Evolutionary conservation across 2,113 vertebrate species (phyloP), one percentile per base, ranked within the genome.

Genomic region (Circaetus gallicus): DNA sequence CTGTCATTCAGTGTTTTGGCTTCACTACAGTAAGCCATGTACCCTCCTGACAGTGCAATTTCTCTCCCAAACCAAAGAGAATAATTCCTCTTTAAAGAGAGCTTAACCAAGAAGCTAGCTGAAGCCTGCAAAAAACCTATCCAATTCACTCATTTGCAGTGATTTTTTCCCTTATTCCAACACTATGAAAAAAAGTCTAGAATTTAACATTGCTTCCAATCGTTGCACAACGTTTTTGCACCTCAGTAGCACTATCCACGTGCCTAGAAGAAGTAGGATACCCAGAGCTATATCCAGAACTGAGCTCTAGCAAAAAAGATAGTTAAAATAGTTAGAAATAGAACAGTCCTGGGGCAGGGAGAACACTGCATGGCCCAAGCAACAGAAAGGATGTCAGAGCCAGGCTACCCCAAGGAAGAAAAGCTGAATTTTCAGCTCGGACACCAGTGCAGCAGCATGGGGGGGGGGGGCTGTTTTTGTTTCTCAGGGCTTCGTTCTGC

Each of bases 231-330:
- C 40, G 17, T 5, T 74, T 73, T 20, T 40, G 8, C 7, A 5
- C 38, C 29, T 79, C 5, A 0, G 0, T 2, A 32, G 16, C 24
- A 11, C 12, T 14, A 7, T 2, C 24, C 7, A 13, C 0, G 0
- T 6, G 13, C 12, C 20, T 28, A 20, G 19, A 25, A n/a, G 8
- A 13, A 56, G 15, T 3, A 26, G 29, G 34, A 73, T 53, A 25
- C 15, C 25, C 29, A n/a, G 43, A 74, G 25, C 16, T 26, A 1
- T 4, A 25, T 9, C 38, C 14, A 38, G 14, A 84, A 29, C 8
- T 3, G 4, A 82, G 17, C 12, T 70, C 7, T 7, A 63, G 20
- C 9, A 31, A 40, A 21, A 22, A 6, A 34, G 2, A 0, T 1
- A 49, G 9, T 6, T 29, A 7, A 43, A 72, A 22, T 3, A 3